Base-by-base conservation (phyloP, 2,113 vertebrate genomes). In the Vidua macroura region DNA sequence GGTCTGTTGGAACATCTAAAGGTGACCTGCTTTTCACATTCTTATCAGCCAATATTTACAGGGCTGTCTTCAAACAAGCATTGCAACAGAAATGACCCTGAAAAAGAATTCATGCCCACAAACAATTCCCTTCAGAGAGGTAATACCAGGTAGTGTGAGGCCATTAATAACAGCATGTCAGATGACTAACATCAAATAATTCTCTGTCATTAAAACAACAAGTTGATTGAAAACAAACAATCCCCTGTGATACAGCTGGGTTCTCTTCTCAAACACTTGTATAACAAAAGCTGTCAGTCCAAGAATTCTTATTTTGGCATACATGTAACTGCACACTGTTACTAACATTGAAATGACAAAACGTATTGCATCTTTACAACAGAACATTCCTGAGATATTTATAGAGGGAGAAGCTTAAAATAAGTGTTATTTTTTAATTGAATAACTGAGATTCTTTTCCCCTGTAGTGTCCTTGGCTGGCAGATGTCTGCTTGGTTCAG, bases 401-500 rank as follows among this genome's bases (percentile, higher is more conserved):
- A 63, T 21, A 63, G 70, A 64, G 53, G 49, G 15, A 23, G 41
- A 83, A 67, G 30, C n/a, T 78, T 70, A 73, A 93, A 91, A 51
- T 81, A 90, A 72, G 30, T 22, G 64, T 51, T 28, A 1, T 75
- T 83, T 92, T 88, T 94, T 67, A 92, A 91, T 90, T 88, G n/a
- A 94, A 37, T 96, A 88, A 95, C 84, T 81, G 39, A 87, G 63
- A 80, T 91, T 96, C 73, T 92, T 95, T 93, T 93, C 56, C 27
- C 56, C 89, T 95, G 16, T 33, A 99, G 98, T 98, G 96, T 44
- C 97, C 98, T 94, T 98, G 98, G 98, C 97, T 98, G 62, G 97
- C 98, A 80, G 99, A 99, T 86, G 98, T 99, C 86, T 99, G 99
- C 92, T 90, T 99, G 97, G 97, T 99, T 95, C 99, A 99, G 83